These are phyloP conservation scores for Tetragnatha versicolor DNA, from an alignment of 1,140 invertebrate genomes.

Conservation along the genomic window DNA sequence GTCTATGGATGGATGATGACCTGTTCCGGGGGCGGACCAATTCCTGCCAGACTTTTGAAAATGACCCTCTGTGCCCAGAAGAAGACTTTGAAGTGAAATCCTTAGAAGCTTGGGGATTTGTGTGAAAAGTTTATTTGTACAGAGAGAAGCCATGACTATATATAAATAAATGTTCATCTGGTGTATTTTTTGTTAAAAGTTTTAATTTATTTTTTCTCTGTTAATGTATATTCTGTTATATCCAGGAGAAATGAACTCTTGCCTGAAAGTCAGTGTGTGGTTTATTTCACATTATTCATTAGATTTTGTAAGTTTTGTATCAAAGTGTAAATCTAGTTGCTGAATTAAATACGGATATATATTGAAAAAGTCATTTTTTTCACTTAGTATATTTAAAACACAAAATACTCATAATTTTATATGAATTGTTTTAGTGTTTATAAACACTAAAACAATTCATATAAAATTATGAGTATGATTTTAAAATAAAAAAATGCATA, in stretches of 20 bases:
- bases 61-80: constrained; percentile 87
- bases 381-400: too few species aligned
- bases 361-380: too few species aligned
- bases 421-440: too few species aligned
- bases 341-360: too few species aligned
- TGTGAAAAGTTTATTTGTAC: constrained; percentile 23
- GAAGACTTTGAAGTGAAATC: constrained; percentile 97
- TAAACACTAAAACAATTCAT: too few species aligned
- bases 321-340: not conserved
- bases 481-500: too few species aligned
- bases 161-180: constrained; percentile 20
- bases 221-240: constrained; percentile 46
- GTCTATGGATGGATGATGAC: constrained; percentile 96
- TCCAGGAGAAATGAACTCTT: constrained; percentile 16
- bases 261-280: not conserved
- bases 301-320: constrained; percentile 21
- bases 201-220: constrained; percentile 42
- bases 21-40: constrained; percentile 94
- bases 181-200: constrained; percentile 25
- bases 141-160: constrained; percentile 42
- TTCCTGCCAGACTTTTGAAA: constrained; percentile 93
- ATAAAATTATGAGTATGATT: too few species aligned
- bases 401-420: too few species aligned
- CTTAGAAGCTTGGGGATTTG: constrained; percentile 95
- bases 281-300: not conserved